Conservation (phyloP, 1,140 invertebrate genomes). For the Choristoneura fumiferana region DNA sequence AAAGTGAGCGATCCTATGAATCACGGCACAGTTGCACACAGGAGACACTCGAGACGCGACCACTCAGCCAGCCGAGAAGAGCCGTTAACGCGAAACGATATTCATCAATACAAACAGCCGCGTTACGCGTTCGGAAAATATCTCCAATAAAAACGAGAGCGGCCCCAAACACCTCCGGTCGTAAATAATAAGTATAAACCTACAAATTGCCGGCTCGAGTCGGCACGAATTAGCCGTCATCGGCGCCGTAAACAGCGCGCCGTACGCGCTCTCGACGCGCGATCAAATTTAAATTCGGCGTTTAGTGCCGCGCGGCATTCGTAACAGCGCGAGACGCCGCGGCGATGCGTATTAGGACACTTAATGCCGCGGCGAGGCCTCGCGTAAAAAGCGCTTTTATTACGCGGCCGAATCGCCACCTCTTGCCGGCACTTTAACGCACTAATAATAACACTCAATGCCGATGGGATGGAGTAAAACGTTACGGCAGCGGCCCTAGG, state of each 20-base stretch:
- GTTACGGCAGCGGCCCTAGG: not conserved
- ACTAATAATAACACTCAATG: no score
- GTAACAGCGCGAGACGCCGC: not conserved
- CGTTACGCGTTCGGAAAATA: no score
- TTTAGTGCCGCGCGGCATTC: not conserved
- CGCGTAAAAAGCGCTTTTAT: slow-evolving; percentile 9
- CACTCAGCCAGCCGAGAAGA: no score
- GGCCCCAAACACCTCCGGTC: not conserved
- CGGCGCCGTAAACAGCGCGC: not conserved
- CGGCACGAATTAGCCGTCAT: not conserved
- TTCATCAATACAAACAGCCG: no score
- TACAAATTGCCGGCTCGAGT: not conserved
- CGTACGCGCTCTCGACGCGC: not conserved
- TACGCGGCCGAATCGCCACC: not conserved
- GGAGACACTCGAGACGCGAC: no score
- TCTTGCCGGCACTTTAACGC: not conserved
- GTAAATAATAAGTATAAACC: slow-evolving; percentile 6
- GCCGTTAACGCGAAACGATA: no score
- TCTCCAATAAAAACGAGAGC: not conserved
- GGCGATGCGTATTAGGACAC: slow-evolving; percentile 8
- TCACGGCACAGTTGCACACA: no score
- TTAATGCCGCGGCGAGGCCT: not conserved
- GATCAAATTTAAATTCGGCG: not conserved
- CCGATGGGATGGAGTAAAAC: no score
- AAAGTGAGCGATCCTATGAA: no score